Percentiles rank a stretch among this genome's conserved stretches.
Conservation (phyloP, 2,888 invertebrate genomes). For the Ochlodes sylvanus region DNA sequence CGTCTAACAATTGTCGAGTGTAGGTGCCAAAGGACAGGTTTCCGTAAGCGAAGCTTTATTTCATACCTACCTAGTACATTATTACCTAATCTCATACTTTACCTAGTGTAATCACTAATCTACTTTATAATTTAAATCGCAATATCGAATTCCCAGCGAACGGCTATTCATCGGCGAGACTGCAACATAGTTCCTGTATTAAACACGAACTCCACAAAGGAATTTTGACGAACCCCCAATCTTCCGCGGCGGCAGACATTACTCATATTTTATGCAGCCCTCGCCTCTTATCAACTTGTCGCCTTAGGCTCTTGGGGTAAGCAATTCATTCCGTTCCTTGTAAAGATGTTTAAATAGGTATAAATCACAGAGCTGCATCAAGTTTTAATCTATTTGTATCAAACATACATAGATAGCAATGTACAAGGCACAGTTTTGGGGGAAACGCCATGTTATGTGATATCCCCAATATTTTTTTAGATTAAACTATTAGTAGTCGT, state of each 20-base stretch:
- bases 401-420: background rate
- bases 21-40: too few relatives aligned
- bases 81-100: background rate
- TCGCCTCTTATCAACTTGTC: constrained; percentile 27
- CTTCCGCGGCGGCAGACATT: constrained; percentile 23
- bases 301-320: constrained; percentile 26
- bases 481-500: too few relatives aligned
- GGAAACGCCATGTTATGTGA: too few relatives aligned
- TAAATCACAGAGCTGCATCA: background rate
- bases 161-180: background rate
- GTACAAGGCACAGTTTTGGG: background rate
- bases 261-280: constrained; percentile 29
- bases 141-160: background rate
- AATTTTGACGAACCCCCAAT: constrained; percentile 31
- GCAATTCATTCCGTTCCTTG: constrained; percentile 24
- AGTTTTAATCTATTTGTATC: background rate
- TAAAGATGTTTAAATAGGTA: constrained; percentile 2
- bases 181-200: constrained; percentile 12
- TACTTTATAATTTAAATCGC: background rate
- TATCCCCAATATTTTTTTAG: too few relatives aligned
- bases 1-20: too few relatives aligned
- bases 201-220: constrained; percentile 29
- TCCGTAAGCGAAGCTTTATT: too few relatives aligned
- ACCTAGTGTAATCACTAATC: background rate
- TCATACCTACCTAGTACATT: background rate